Evolutionary conservation across 2,797 vertebrate genomes (phyloP).

Genomic region (Sphenopsis melanotis): DNA sequence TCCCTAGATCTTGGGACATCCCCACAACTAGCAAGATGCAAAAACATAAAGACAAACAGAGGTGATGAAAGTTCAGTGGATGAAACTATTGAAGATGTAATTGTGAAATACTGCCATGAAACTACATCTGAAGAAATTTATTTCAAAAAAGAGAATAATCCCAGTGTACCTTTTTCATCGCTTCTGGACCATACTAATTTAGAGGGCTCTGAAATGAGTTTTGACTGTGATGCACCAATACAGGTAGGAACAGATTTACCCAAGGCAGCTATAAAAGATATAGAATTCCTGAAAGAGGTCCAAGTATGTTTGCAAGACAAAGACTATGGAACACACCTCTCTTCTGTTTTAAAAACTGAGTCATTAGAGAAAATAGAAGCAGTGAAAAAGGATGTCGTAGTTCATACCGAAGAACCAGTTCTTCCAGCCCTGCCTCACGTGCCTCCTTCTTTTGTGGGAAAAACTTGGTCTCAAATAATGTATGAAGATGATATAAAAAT

Average conservation of each 20-base stretch:
- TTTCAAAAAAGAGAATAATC: conserved; percentile 71
- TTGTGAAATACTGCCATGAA: conserved; percentile 77
- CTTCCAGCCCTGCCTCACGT: conserved; percentile 80
- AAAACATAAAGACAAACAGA: conserved; percentile 5
- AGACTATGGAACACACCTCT: conserved; percentile 77
- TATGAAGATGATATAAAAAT: conserved; percentile 87
- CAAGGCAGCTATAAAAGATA: conserved; percentile 64
- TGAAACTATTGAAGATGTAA: conserved; percentile 81
- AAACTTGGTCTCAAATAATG: conserved; percentile 87
- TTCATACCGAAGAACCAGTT: conserved; percentile 72
- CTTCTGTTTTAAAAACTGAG: conserved; percentile 68
- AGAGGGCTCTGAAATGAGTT: conserved; percentile 75
- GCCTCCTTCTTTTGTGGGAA: conserved; percentile 86
- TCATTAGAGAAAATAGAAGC: background rate
- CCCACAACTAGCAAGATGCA: conserved; percentile 40
- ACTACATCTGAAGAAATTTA: background rate
- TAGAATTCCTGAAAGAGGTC: conserved; percentile 76
- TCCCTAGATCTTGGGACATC: conserved; percentile 27
- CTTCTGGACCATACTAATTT: conserved; percentile 59
- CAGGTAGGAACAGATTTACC: conserved; percentile 64
- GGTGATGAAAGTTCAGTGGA: conserved; percentile 66
- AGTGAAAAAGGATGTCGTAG: background rate
- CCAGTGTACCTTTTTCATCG: conserved; percentile 74
- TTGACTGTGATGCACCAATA: conserved; percentile 80
- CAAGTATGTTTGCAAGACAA: conserved; percentile 81